Percentiles rank a stretch among this genome's conserved stretches.
Conservation (phyloP, 1,140 invertebrate species). For the Drosophila ironensis region DNA sequence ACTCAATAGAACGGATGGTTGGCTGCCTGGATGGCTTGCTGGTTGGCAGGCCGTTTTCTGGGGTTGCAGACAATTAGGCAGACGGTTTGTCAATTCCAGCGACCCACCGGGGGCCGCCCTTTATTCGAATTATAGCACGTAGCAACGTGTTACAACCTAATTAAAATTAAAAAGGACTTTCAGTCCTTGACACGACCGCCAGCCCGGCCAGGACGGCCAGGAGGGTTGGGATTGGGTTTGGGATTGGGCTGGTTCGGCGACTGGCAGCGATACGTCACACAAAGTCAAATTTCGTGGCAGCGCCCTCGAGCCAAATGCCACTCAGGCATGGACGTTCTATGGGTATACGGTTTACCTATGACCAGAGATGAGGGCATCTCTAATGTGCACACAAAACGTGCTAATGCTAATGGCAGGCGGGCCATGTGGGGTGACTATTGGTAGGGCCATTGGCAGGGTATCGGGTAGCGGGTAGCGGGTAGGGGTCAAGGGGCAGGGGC, state of each 20-base stretch:
- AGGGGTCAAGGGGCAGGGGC: no score
- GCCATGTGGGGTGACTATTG: slow-evolving; percentile 3
- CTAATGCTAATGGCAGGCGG: slow-evolving; percentile 38
- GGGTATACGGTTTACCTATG: slow-evolving; percentile 19
- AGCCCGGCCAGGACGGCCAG: no score
- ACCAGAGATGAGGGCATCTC: slow-evolving; percentile 50
- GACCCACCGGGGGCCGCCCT: neutral
- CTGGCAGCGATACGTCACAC: slow-evolving; percentile 55
- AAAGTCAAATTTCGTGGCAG: slow-evolving; percentile 74
- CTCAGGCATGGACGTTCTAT: slow-evolving; percentile 57
- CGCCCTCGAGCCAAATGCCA: slow-evolving; percentile 65
- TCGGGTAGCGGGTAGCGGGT: no score
- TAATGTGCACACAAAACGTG: slow-evolving; percentile 56
- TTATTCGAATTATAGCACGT: slow-evolving; percentile 66
- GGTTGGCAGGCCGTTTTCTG: slow-evolving; percentile 3
- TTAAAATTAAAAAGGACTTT: slow-evolving; percentile 67
- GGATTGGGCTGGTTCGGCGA: no score
- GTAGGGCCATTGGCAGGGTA: no score
- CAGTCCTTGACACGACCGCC: slow-evolving; percentile 72
- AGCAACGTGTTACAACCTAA: slow-evolving; percentile 76
- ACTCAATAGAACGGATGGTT: neutral
- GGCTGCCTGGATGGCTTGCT: neutral
- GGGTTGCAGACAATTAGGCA: slow-evolving; percentile 63
- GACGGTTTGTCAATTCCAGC: slow-evolving; percentile 37
- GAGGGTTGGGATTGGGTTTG: neutral